Percentiles rank a stretch among this genome's conserved stretches.
These are phyloP conservation scores for Cephus sareptanus DNA, from an alignment of 2,888 invertebrate species.

Conservation along the genomic window DNA sequence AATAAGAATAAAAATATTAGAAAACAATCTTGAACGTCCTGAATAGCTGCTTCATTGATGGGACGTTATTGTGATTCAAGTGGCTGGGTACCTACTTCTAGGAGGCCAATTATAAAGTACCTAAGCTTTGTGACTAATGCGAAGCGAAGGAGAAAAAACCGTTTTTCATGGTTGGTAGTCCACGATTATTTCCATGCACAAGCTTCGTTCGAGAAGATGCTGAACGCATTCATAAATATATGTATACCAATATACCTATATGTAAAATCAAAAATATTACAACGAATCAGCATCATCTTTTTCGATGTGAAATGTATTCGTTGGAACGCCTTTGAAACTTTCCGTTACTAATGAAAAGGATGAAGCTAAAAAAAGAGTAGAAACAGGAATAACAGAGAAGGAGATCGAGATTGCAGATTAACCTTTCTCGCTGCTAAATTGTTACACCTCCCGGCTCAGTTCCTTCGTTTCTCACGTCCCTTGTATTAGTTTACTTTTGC, in stretches of 20 bases:
- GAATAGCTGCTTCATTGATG: slow-evolving; percentile 47
- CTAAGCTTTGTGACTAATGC: slow-evolving; percentile 36
- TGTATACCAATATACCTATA: neutral
- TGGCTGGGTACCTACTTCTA: slow-evolving; percentile 30
- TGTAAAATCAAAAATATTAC: neutral
- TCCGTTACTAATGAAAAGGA: neutral
- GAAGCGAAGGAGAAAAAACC: slow-evolving; percentile 23
- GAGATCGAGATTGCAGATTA: neutral
- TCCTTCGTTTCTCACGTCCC: slow-evolving; percentile 24
- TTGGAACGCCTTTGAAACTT: neutral
- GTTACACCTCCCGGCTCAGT: neutral
- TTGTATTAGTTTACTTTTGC: slow-evolving; percentile 48
- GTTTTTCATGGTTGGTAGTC: neutral
- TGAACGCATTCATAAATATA: neutral
- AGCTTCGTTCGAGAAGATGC: neutral
- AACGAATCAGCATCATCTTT: neutral
- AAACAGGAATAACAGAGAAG: neutral
- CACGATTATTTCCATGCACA: neutral
- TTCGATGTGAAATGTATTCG: neutral
- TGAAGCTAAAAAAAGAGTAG: neutral
- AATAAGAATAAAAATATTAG: slow-evolving; percentile 48
- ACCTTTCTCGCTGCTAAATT: neutral
- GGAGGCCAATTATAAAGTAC: slow-evolving; percentile 45
- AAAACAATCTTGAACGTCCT: slow-evolving; percentile 47
- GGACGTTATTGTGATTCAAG: slow-evolving; percentile 47